Evolutionary conservation across 2,113 vertebrate genomes (phyloP).

Genomic region (Siphamia tubifer): DNA sequence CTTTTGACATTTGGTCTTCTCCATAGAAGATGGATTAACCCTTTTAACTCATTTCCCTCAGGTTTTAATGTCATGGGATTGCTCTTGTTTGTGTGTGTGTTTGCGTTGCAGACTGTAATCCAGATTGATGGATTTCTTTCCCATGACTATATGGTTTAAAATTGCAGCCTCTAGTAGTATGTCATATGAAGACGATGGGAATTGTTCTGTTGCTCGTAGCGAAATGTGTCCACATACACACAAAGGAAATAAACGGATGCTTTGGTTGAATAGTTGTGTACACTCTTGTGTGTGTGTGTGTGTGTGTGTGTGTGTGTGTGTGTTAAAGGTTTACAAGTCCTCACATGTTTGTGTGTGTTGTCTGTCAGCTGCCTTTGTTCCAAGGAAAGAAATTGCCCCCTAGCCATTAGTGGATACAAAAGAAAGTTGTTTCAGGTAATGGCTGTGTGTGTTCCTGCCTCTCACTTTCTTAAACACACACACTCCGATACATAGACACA

Average conservation of each 20-base stretch:
- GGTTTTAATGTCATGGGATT: constrained; percentile 21
- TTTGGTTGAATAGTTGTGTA: constrained; percentile 16
- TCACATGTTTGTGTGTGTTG: neutral
- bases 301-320: constrained; percentile 12
- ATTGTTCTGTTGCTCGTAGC: constrained; percentile 24
- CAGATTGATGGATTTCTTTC: constrained; percentile 45
- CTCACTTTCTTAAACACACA: neutral
- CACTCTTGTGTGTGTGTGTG: constrained; percentile 4
- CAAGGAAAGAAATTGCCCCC: constrained; percentile 26
- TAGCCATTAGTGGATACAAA: constrained; percentile 47
- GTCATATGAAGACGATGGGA: constrained; percentile 24
- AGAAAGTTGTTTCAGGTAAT: constrained; percentile 65
- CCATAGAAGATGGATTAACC: constrained; percentile 60
- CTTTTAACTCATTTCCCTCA: constrained; percentile 50
- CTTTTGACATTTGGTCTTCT: constrained; percentile 27
- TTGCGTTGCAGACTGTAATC: neutral
- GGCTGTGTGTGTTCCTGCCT: constrained; percentile 36
- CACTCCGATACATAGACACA: neutral
- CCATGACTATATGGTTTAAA: constrained; percentile 39
- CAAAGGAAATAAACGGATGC: neutral
- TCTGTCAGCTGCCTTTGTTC: constrained; percentile 47
- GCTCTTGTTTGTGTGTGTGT: neutral
- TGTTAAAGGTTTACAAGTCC: neutral
- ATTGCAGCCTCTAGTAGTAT: constrained; percentile 39
- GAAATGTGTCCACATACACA: constrained; percentile 5